A percentile compares a stretch with the other conserved stretches of the same genome.
These are phyloP conservation scores for Monarcha castaneiventris DNA, from an alignment of 2,113 vertebrate genomes.

Conservation along the genomic window DNA sequence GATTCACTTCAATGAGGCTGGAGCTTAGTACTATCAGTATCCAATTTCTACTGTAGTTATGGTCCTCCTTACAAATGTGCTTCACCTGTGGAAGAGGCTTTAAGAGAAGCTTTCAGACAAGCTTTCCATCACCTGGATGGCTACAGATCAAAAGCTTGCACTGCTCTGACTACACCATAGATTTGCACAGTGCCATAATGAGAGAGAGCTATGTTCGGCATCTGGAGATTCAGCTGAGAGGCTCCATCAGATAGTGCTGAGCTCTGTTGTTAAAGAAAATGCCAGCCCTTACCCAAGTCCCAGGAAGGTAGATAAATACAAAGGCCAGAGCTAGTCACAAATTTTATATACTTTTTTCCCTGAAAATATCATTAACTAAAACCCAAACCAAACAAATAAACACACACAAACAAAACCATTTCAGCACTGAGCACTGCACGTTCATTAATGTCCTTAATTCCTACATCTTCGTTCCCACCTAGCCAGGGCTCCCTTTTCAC, in stretches of 20 bases:
- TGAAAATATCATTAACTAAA: background rate
- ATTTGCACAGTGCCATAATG: background rate
- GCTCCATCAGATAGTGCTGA: background rate
- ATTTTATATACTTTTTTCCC: background rate
- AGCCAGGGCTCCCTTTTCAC: background rate
- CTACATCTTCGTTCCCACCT: background rate
- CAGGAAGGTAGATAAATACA: background rate
- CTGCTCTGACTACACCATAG: background rate
- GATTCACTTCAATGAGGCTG: background rate
- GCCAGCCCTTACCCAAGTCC: background rate
- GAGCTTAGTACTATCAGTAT: background rate
- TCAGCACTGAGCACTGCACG: background rate
- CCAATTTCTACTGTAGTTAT: background rate
- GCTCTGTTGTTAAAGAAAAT: background rate
- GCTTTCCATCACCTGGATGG: background rate
- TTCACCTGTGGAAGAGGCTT: background rate
- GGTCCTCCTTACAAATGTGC: background rate
- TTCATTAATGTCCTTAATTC: background rate
- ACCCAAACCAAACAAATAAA: background rate
- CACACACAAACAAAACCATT: background rate
- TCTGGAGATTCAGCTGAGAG: background rate
- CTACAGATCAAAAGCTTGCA: background rate
- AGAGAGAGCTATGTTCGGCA: background rate
- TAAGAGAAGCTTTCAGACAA: background rate
- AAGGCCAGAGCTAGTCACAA: background rate